Evolutionary conservation across 2,888 invertebrate genomes (phyloP), one percentile per base, ranked within the genome.

Genomic region (Pandemis cinnamomeana): DNA sequence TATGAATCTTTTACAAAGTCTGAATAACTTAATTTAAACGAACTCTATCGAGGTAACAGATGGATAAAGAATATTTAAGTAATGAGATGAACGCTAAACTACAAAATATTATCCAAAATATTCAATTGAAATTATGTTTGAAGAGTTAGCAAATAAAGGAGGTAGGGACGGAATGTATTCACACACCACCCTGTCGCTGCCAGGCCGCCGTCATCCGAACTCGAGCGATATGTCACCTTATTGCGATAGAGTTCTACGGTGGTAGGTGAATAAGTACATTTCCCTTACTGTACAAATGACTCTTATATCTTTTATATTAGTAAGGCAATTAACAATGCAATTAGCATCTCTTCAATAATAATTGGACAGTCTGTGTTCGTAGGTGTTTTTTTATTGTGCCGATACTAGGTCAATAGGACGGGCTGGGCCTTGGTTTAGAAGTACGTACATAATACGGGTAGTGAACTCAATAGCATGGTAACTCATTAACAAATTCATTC

Each of bases 361-460:
- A 67, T 53, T 53, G 53, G 53, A 36, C 66, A 51, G 36, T 8
- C 15, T 67, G 66, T 66, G 67, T 67, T 53, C 41, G 15, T 67
- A 67, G 67, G 67, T 67, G 67, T 67, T 51, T 41, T 67, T 63
- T 15, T 53, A 67, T 67, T 67, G 41, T 42, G 8, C 15, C 10
- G 6, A 42, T 67, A 67, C 36, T 51, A 41, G 67, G 67, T 53
- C 41, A 67, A 10, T 41, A 27, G 58, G 58, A 27, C 67, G 36
- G 6, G 27, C 66, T 20, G 27, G 27, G 53, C 67, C 53, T 67
- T 67, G 64, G 64, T 48, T 7, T 20, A 10, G 5, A 58, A 58
- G 10, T 58, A 27, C 11, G 20, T 27, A 58, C 20, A 20, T 58
- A 27, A 36, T 27, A 20, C 46, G 46, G 46, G 46, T 46, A 11